phyloP scores from a whole-genome alignment of 2,113 vertebrate species.

The Morone saxatilis region DNA sequence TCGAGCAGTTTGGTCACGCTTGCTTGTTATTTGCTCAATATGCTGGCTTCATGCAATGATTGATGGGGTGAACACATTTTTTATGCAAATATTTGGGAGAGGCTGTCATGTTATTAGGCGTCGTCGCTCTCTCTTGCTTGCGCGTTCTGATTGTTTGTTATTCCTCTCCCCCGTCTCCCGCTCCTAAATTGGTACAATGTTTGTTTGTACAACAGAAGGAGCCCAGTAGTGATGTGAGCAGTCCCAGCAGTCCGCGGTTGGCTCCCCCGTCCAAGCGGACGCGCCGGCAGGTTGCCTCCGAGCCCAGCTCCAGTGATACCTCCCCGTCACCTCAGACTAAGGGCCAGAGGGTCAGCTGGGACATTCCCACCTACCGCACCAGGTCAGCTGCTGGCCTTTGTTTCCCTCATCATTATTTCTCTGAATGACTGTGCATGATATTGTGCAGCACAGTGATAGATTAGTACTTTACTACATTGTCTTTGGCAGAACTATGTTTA shows the following conservation, averaged over 20 bases:
- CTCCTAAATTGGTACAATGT: neutral
- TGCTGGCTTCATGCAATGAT: neutral
- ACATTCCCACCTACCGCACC: conserved; percentile 91
- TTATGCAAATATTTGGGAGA: neutral
- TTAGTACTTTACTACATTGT: neutral
- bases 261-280: conserved; percentile 94
- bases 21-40: neutral
- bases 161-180: neutral
- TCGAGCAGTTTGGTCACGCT: neutral
- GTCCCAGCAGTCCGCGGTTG: conserved; percentile 92
- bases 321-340: conserved; percentile 91
- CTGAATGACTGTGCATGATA: neutral
- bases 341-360: conserved; percentile 95
- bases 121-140: neutral
- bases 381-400: conserved; percentile 82
- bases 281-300: conserved; percentile 91
- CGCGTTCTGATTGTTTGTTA: neutral
- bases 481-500: neutral
- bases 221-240: conserved; percentile 92
- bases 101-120: neutral
- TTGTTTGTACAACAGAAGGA: conserved; percentile 87
- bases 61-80: neutral
- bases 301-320: conserved; percentile 96
- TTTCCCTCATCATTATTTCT: neutral
- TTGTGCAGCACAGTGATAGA: neutral